These are phyloP conservation scores for Epirrhoe tristata DNA, from an alignment of 2,888 invertebrate genomes.

Conservation along the genomic window DNA sequence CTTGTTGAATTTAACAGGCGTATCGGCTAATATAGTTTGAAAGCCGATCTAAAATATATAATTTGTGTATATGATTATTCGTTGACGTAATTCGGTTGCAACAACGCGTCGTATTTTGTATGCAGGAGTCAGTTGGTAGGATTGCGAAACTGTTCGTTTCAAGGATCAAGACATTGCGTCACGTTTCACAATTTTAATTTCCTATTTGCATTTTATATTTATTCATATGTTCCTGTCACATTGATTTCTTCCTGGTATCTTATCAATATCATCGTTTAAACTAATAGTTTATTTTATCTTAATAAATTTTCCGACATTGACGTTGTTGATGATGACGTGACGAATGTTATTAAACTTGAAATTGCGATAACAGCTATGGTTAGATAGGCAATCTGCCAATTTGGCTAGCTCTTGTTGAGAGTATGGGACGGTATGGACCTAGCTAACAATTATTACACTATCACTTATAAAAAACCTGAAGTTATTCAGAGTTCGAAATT, in stretches of 20 bases:
- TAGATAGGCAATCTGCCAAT: slow-evolving; percentile 62
- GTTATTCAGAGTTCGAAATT: background rate
- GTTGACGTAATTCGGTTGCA: slow-evolving; percentile 32
- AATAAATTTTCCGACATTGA: slow-evolving; percentile 1
- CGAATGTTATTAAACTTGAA: slow-evolving; percentile 54
- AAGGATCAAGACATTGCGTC: slow-evolving; percentile 35
- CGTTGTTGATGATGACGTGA: slow-evolving; percentile 23
- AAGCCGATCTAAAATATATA: slow-evolving; percentile 20
- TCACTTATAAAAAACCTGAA: background rate
- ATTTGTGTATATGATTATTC: slow-evolving; percentile 33
- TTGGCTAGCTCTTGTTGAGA: slow-evolving; percentile 57
- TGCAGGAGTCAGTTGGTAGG: slow-evolving; percentile 55
- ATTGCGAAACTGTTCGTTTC: slow-evolving; percentile 49
- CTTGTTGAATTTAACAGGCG: slow-evolving; percentile 22
- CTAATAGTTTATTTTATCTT: background rate
- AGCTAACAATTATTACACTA: background rate
- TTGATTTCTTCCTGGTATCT: slow-evolving; percentile 23
- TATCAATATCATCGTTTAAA: slow-evolving; percentile 6
- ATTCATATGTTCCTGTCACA: slow-evolving; percentile 12
- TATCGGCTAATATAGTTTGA: slow-evolving; percentile 19
- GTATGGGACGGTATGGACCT: slow-evolving; percentile 13
- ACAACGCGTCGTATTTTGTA: slow-evolving; percentile 44
- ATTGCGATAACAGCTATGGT: slow-evolving; percentile 48
- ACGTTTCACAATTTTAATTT: slow-evolving; percentile 22
- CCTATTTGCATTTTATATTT: slow-evolving; percentile 20